Conservation (phyloP, 2,888 invertebrate species). For the Junonia oenone region DNA sequence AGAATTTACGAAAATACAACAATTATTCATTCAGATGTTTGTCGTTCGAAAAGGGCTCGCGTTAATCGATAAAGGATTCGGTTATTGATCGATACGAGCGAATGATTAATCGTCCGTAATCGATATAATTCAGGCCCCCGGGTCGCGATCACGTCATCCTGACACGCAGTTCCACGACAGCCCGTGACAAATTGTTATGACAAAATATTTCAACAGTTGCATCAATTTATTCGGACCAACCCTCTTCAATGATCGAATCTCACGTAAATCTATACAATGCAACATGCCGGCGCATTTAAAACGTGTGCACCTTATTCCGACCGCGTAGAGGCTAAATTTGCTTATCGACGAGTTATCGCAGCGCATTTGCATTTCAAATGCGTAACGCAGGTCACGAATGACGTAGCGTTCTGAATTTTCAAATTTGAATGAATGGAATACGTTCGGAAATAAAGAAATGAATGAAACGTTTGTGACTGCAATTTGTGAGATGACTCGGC, state of each 20-base stretch:
- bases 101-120: constrained; percentile 70
- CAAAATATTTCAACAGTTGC: constrained; percentile 79
- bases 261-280: constrained; percentile 31
- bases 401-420: constrained; percentile 57
- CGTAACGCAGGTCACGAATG: constrained; percentile 48
- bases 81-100: constrained; percentile 54
- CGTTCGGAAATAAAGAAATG: constrained; percentile 41
- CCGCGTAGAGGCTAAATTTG: constrained; percentile 12
- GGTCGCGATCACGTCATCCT: constrained; percentile 53
- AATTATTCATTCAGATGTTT: constrained; percentile 52
- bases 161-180: constrained; percentile 66
- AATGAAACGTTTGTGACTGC: constrained; percentile 34
- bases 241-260: constrained; percentile 45
- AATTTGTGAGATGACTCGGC: constrained; percentile 50
- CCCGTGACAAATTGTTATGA: constrained; percentile 77
- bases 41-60: constrained; percentile 58
- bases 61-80: constrained; percentile 55
- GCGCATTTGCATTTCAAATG: constrained; percentile 33
- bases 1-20: constrained; percentile 23
- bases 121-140: constrained; percentile 67
- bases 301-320: constrained; percentile 14
- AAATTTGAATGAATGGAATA: constrained; percentile 58
- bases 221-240: constrained; percentile 51
- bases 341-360: constrained; percentile 10
- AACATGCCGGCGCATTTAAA: constrained; percentile 7